Base-by-base conservation (phyloP, 2,888 invertebrate genomes). In the Panopea generosa region DNA sequence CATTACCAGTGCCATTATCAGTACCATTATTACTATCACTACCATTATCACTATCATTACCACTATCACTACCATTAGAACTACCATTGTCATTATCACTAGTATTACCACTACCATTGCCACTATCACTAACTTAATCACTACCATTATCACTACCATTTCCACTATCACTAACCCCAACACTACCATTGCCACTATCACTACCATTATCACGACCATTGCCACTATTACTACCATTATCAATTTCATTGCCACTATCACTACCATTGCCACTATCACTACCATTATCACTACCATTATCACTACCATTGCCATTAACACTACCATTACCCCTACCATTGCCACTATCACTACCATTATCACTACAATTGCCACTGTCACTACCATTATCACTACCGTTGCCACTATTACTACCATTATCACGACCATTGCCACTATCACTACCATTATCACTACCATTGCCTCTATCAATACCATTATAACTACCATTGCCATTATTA, bases 241-340 rank as follows among this genome's bases (percentile, higher is more conserved):
- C 20, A 47, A 6, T 47, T 3, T 16, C 20, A 47, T 16, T 47
- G 20, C 47, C 20, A 47, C 47, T 47, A 16, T 16, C 20, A 47
- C 47, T 47, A 47, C 47, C 20, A 47, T 16, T 47, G 16, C 47
- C 20, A 47, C 47, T 47, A 16, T 16, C 20, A 47, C 47, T 47
- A 16, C 16, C 20, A 47, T 16, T 47, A 16, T 16, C 20, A 47
- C 47, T 47, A 16, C 47, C 20, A 47, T 16, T 47, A 16, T 16
- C 20, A 47, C 47, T 47, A 47, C 47, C 20, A 47, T 16, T 47
- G 20, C 47, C 20, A 47, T 16, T 47, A 16, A 6, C 20, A 47
- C 33, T 52, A 52, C 52, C 20, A 52, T 22, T 52, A 52, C 52
- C 20, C 9, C 52, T 52, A 22, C 52, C 20, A 52, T 22, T 52